Conservation (phyloP, 2,888 invertebrate genomes). For the Caenorhabditis virilis region DNA sequence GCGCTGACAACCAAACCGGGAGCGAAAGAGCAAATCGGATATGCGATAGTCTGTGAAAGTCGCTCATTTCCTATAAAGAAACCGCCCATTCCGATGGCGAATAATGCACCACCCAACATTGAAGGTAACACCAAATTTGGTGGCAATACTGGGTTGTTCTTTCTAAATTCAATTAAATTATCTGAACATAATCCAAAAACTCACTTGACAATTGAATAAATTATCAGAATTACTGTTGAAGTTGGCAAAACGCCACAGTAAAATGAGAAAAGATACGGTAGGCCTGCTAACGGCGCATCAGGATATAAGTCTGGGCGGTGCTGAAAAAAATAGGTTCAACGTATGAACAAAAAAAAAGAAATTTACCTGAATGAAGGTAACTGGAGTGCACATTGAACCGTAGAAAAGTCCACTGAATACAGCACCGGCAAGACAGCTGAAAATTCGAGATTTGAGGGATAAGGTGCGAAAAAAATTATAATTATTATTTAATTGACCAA, state of each 20-base stretch:
- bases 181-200: slow-evolving; percentile 1
- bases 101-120: slow-evolving; percentile 70
- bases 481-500: too few species aligned
- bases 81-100: slow-evolving; percentile 68
- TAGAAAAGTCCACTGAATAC: slow-evolving; percentile 70
- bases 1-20: slow-evolving; percentile 70
- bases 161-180: slow-evolving; percentile 10
- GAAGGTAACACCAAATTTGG: slow-evolving; percentile 70
- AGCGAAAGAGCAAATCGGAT: slow-evolving; percentile 71
- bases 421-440: slow-evolving; percentile 69
- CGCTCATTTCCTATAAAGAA: slow-evolving; percentile 71
- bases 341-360: not conserved
- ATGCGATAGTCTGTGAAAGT: slow-evolving; percentile 71
- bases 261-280: slow-evolving; percentile 71
- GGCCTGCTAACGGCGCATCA: slow-evolving; percentile 42
- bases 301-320: slow-evolving; percentile 61
- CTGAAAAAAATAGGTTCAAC: slow-evolving; percentile 38
- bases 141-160: slow-evolving; percentile 58
- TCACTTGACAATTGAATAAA: slow-evolving; percentile 67
- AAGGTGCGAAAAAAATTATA: too few species aligned
- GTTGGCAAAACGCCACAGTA: slow-evolving; percentile 70
- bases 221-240: slow-evolving; percentile 65
- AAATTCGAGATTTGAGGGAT: not conserved
- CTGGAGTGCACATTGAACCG: slow-evolving; percentile 71
- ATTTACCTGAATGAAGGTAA: slow-evolving; percentile 68